Evolutionary conservation across 2,888 invertebrate species (phyloP).

Genomic region (Sericinus montela): DNA sequence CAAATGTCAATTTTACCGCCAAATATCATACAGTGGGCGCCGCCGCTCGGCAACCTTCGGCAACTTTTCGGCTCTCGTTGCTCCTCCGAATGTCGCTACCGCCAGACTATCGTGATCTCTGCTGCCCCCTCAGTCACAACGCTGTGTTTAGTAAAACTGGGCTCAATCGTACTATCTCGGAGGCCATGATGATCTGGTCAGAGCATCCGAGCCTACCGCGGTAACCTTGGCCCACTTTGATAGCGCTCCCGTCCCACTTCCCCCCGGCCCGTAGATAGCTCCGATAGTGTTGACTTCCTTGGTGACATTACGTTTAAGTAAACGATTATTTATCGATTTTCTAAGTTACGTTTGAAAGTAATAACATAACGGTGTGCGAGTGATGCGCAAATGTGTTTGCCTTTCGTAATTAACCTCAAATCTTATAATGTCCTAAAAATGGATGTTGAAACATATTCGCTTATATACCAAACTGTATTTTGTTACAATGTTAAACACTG

Average conservation of each 20-base stretch:
- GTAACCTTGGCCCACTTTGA: slow-evolving; percentile 68
- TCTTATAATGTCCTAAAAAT: no score
- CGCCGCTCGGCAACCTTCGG: slow-evolving; percentile 41
- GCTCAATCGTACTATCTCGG: slow-evolving; percentile 33
- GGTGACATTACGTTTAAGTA: slow-evolving; percentile 10
- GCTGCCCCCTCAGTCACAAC: slow-evolving; percentile 24
- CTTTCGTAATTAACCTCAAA: neutral
- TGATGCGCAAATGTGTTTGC: neutral
- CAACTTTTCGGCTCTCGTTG: slow-evolving; percentile 43
- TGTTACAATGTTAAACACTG: no score
- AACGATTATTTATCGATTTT: neutral
- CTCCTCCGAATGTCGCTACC: slow-evolving; percentile 27
- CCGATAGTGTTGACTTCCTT: slow-evolving; percentile 57
- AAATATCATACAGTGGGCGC: slow-evolving; percentile 12
- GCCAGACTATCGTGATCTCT: slow-evolving; percentile 33
- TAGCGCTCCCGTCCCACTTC: slow-evolving; percentile 42
- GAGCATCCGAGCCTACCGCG: slow-evolving; percentile 26
- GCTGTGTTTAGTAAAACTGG: slow-evolving; percentile 27
- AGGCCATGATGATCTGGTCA: slow-evolving; percentile 45
- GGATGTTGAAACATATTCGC: no score
- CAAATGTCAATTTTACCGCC: slow-evolving; percentile 21
- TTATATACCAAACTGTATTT: no score
- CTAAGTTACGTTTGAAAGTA: neutral
- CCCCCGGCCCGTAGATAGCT: slow-evolving; percentile 39
- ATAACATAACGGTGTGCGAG: no score